phyloP scores from a whole-genome alignment of 2,797 vertebrate genomes.

The Gobio occitaniae region DNA sequence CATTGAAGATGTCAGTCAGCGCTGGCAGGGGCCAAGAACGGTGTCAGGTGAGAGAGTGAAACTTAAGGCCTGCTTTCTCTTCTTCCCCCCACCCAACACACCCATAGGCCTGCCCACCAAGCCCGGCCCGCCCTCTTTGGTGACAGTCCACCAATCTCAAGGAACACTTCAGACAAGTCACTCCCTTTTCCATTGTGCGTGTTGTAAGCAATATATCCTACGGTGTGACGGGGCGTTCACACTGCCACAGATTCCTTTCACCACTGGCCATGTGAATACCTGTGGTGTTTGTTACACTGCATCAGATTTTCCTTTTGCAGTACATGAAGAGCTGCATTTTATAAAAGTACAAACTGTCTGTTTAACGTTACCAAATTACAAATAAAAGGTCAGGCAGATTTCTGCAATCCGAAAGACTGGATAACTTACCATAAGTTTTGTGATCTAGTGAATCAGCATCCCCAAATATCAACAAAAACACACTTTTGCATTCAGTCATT shows the following conservation, averaged over 20 bases:
- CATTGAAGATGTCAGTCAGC: constrained; percentile 99
- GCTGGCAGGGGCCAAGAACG: constrained; percentile 86
- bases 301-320: constrained; percentile 77
- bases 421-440: neutral
- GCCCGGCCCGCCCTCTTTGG: constrained; percentile 77
- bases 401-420: neutral
- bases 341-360: neutral
- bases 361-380: neutral
- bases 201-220: constrained; percentile 89
- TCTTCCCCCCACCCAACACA: constrained; percentile 78
- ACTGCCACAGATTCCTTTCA: constrained; percentile 85
- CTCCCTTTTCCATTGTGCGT: constrained; percentile 79
- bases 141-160: constrained; percentile 85
- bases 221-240: constrained; percentile 79
- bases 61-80: constrained; percentile 84
- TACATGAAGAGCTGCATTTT: neutral
- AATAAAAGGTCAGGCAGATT: neutral
- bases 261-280: constrained; percentile 80
- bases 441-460: neutral
- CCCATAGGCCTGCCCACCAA: constrained; percentile 67
- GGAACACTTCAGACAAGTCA: constrained; percentile 85
- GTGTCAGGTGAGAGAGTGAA: constrained; percentile 96
- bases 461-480: neutral
- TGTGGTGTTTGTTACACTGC: constrained; percentile 84
- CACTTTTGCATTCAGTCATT: neutral